Conservation (phyloP, 2,113 vertebrate species). For the Daubentonia madagascariensis region DNA sequence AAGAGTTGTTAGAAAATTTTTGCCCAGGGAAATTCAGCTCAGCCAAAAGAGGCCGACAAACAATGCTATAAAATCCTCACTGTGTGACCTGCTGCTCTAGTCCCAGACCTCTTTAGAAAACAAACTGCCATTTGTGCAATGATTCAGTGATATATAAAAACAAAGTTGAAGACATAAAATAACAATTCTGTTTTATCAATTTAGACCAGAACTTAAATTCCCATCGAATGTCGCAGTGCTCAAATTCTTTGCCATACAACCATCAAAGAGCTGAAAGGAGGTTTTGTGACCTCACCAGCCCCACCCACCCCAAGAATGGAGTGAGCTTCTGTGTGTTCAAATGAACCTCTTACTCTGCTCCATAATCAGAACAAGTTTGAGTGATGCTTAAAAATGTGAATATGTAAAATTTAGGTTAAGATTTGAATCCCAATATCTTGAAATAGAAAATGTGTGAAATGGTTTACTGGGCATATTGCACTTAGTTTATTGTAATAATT, state of each 20-base stretch:
- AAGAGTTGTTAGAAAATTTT: not conserved
- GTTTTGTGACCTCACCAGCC: not conserved
- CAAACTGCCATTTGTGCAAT: not conserved
- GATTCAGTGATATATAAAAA: slow-evolving; percentile 9
- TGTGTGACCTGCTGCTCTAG: not conserved
- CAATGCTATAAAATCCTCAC: not conserved
- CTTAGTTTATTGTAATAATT: slow-evolving; percentile 45
- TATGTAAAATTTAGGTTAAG: slow-evolving; percentile 13
- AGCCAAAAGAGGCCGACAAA: not conserved
- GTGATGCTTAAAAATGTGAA: not conserved
- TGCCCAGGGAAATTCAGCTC: not conserved
- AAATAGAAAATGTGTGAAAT: slow-evolving; percentile 48
- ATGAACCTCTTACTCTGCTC: not conserved
- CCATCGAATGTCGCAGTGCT: fast-evolving
- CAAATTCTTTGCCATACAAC: not conserved
- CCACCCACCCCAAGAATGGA: not conserved
- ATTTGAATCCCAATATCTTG: slow-evolving; percentile 44
- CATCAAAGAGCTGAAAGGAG: not conserved
- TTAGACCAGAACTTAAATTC: not conserved
- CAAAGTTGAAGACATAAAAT: slow-evolving; percentile 26
- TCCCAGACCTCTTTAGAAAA: slow-evolving; percentile 27
- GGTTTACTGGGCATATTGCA: slow-evolving; percentile 4
- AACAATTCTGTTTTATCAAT: not conserved
- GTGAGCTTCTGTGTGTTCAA: not conserved
- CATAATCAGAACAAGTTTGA: not conserved